Evolutionary conservation across 2,888 invertebrate genomes (phyloP), one percentile per base, ranked within the genome.

Genomic region (Cryptosula pallasiana): DNA sequence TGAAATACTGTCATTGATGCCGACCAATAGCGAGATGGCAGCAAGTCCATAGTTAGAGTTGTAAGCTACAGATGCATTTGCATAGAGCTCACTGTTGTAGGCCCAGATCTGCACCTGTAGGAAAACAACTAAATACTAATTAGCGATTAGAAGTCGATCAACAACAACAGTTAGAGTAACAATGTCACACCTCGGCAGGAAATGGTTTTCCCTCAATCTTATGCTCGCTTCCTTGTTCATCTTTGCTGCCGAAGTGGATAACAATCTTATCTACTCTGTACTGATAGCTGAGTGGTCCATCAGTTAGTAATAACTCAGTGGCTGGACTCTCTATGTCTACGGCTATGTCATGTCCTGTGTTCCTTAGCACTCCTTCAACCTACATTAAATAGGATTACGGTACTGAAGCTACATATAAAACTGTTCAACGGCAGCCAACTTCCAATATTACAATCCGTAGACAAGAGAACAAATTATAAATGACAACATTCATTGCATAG

Each of bases 41-140:
- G 95, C 93, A 83, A 98, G 91, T 81, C 98, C 98, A 86, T 95
- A 93, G 75, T 96, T 94, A 84, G 93, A 91, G 84, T 92, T 92
- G 80, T 94, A 88, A 76, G 97, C 97, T 86, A 95, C 94, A 73
- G 95, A 92, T 87, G 95, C 94, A 88, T 97, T 97, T 81, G 91
- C 91, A 88, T 97, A 97, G 78, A 98, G 90, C 87, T 97, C 95
- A 74, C 94, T 93, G 88, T 98, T 98, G 89, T 94, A 98, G 80
- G 96, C 97, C 87, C 95, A 93, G 88, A 97, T 92, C 89, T 98
- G 97, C 83, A 97, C 91, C 96, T 97, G n/a, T n/a, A n/a, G n/a
- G n/a, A n/a, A n/a, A n/a, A n/a, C n/a, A n/a, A n/a, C n/a, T n/a
- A n/a, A n/a, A n/a, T n/a, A n/a, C n/a, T n/a, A n/a, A n/a, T n/a